Base-by-base conservation (phyloP, 2,113 vertebrate genomes). In the Clupea harengus region DNA sequence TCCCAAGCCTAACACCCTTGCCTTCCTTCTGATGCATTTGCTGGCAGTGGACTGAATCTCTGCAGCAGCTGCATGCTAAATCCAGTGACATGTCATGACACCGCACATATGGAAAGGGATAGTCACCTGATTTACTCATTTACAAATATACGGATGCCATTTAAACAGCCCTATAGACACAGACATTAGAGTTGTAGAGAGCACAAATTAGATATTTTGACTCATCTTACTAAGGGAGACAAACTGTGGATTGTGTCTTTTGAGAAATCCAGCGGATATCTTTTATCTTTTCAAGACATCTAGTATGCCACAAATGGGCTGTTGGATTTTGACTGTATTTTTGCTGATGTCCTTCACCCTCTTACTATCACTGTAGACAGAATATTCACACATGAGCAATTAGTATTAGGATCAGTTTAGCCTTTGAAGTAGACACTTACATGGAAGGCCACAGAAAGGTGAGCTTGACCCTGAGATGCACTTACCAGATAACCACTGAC, bases 11-110 rank as follows among this genome's bases (percentile, higher is more conserved):
- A 13, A 72, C n/a, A 32, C 64, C 25, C 64, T 9, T n/a, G 57
- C 57, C 57, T 39, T 39, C 39, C 57, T n/a, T 72, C 64, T 32
- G 25, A 32, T 13, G 64, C 64, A 72, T 72, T 32, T 72, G n/a
- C 64, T 72, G 64, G 25, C 64, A 72, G 64, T 3, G 64, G 28
- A 72, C 28, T 13, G 52, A 54, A 54, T 72, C 64, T 72, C 64
- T 72, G 28, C 64, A 32, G 64, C 64, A 72, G 64, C 64, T 72
- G 64, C 64, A 28, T 32, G 22, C 64, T 72, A 72, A 72, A 72
- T 72, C 28, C 64, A 72, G 64, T 72, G 64, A 72, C 64, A 67
- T 28, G 25, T n/a, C 64, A 67, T 67, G 64, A 28, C 64, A 67
- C 1, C n/a, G 28, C n/a, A 67, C 64, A 67, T 6, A 67, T 28